Conservation (phyloP, 1,140 invertebrate species). For the Hycleus cichorii region DNA sequence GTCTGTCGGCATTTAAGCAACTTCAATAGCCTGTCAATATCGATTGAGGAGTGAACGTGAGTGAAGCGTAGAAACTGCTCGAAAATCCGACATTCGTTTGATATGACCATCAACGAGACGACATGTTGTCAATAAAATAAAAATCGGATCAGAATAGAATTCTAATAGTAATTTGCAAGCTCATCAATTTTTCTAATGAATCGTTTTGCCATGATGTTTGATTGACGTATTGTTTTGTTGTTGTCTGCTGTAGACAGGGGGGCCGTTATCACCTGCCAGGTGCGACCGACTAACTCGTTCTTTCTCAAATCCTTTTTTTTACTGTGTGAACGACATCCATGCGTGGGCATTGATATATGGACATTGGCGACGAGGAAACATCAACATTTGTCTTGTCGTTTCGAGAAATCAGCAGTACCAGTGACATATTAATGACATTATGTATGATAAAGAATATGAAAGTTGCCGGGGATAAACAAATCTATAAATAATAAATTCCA, state of each 20-base stretch:
- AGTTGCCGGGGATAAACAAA: constrained; percentile 34
- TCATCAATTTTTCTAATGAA: neutral
- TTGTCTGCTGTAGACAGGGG: too few relatives aligned
- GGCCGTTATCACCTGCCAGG: constrained; percentile 13
- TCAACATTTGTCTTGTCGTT: constrained; percentile 34
- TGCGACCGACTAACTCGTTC: constrained; percentile 2
- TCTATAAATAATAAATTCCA: constrained; percentile 35
- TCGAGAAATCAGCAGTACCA: constrained; percentile 31
- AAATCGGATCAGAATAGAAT: neutral
- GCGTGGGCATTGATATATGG: constrained; percentile 32
- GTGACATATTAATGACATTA: constrained; percentile 34
- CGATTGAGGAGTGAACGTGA: constrained; percentile 22
- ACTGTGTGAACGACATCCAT: neutral
- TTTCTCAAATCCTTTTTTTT: neutral
- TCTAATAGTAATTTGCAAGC: neutral
- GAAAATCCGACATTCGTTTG: constrained; percentile 30
- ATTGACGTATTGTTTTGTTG: too few relatives aligned
- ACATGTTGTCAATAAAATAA: constrained; percentile 26
- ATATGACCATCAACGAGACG: constrained; percentile 25
- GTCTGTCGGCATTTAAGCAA: constrained; percentile 29
- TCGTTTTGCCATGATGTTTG: neutral
- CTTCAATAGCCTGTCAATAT: constrained; percentile 35
- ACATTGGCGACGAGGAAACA: constrained; percentile 27
- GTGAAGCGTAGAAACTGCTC: constrained; percentile 13
- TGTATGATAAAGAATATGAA: constrained; percentile 34